Evolutionary conservation across 1,140 invertebrate genomes (phyloP), one percentile per base, ranked within the genome.

Genomic region (Drosophila kanapiae): DNA sequence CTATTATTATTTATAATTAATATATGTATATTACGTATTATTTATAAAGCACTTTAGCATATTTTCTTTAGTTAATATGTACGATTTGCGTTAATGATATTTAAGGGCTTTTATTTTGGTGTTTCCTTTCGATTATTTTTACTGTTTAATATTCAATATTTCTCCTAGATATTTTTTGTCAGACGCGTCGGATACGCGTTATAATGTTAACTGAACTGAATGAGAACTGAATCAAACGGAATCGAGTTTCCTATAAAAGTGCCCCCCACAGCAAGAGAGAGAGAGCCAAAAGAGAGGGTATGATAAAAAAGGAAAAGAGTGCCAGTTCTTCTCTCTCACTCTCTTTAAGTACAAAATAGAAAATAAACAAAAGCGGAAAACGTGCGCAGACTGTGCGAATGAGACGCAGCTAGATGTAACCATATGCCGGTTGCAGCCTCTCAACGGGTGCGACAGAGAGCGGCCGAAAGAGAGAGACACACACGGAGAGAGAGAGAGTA

Each of bases 171-270:
- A 37, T 58, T 82, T 75, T 70, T 40, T 54, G 61, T 67, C 80
- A 59, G 69, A 75, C 83, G 80, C 54, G 64, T 47, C 69, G 64
- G 40, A 33, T 59, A 58, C 76, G 84, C 85, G 84, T 84, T 88
- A 80, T 88, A 88, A 84, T 87, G 84, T 87, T 87, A 87, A 88
- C 84, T 88, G 82, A 85, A 77, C 82, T 78, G 58, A 62, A 76
- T 60, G 75, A 76, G 60, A 43, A 67, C 69, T 82, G 75, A 58
- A 45, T 65, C 58, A 43, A 42, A 37, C 58, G 71, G 49, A 67
- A 60, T 53, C 61, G 74, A 77, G 80, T 88, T 88, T 86, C 75
- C 83, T 67, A 86, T 86, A 86, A 86, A 86, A 82, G 53, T 58
- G 63, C 42, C 47, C 33, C 65, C 38, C 16, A 16, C 31, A 35